phyloP scores from a whole-genome alignment of 2,113 vertebrate genomes.

The Apodemus speciosus region DNA sequence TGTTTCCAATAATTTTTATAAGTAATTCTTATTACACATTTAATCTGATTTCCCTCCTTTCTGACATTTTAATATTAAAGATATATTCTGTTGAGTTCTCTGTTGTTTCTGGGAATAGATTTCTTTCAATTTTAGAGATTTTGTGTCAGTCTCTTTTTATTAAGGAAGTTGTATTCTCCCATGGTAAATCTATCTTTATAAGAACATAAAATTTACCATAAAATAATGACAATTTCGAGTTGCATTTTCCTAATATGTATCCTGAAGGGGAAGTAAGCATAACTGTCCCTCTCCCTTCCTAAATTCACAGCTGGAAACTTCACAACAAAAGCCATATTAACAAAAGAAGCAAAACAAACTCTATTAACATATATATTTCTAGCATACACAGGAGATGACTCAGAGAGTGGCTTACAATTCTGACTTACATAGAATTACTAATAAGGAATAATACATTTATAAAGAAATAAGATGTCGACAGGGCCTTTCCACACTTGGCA shows the following conservation, averaged over 20 bases:
- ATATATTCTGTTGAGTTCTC: constrained; percentile 43
- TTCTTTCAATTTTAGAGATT: constrained; percentile 45
- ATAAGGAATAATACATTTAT: neutral
- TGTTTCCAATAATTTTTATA: constrained; percentile 48
- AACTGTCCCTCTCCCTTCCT: neutral
- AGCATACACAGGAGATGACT: neutral
- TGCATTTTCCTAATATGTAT: neutral
- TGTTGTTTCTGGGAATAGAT: constrained; percentile 18
- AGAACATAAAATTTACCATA: constrained; percentile 26
- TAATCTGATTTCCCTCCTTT: constrained; percentile 36
- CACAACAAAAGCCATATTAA: neutral
- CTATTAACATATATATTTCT: neutral
- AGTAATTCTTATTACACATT: constrained; percentile 10
- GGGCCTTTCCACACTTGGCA: neutral
- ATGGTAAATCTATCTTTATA: constrained; percentile 47
- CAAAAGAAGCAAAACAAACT: neutral
- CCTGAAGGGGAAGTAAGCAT: neutral
- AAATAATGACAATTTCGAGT: neutral
- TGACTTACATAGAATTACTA: neutral
- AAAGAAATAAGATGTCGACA: neutral
- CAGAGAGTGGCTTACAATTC: neutral
- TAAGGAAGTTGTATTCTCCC: constrained; percentile 48
- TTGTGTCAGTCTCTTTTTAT: constrained; percentile 37
- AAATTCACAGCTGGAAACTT: neutral
- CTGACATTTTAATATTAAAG: constrained; percentile 64